Evolutionary conservation across 2,113 vertebrate genomes (phyloP).

Genomic region (Lepidothrix coronata): DNA sequence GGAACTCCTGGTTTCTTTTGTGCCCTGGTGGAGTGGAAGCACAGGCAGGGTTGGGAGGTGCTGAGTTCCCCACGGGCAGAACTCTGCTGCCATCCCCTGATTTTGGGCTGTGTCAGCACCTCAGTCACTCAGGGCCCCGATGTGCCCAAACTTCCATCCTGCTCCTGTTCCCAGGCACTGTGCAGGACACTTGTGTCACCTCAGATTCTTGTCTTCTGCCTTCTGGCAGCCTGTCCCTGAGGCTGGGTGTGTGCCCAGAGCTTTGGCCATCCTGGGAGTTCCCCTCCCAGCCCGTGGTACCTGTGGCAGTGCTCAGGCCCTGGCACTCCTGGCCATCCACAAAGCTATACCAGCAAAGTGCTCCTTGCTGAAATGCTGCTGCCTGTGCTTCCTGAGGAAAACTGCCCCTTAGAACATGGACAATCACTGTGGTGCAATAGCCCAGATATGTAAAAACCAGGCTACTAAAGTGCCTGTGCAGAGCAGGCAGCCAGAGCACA

Average conservation of each 20-base stretch:
- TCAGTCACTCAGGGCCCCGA: neutral
- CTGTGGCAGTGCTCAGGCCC: neutral
- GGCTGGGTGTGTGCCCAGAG: neutral
- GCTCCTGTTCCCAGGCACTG: neutral
- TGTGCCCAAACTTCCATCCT: neutral
- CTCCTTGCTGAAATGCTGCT: neutral
- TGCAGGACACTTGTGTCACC: neutral
- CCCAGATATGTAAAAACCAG: neutral
- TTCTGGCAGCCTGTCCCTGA: neutral
- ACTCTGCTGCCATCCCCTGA: neutral
- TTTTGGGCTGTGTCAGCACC: rapidly evolving
- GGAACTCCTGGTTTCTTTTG: neutral
- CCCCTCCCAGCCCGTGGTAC: neutral
- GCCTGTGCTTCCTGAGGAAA: neutral
- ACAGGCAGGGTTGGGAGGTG: neutral
- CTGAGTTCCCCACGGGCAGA: rapidly evolving
- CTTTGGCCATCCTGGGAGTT: neutral
- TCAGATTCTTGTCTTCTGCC: neutral
- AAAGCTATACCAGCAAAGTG: neutral
- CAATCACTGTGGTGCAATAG: neutral
- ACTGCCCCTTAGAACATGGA: neutral
- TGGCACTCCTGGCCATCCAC: neutral
- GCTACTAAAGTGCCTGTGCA: neutral
- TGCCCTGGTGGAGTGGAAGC: neutral
- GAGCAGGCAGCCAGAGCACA: neutral